A percentile compares a stretch with the other conserved stretches of the same genome.
Evolutionary conservation across 2,113 vertebrate species (phyloP).

Genomic region (Lampris incognitus): DNA sequence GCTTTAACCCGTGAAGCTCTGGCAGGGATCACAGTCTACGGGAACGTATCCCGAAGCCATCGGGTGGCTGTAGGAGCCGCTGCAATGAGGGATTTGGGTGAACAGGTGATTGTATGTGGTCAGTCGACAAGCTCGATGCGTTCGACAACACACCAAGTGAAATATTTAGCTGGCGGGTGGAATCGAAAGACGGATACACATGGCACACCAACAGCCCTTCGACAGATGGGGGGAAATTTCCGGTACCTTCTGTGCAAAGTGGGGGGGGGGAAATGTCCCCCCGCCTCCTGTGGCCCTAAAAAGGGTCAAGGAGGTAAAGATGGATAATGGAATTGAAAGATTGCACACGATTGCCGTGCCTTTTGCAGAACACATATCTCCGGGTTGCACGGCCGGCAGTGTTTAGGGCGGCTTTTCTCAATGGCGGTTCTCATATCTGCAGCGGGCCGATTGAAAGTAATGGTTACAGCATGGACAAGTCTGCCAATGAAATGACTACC

Average conservation of each 20-base stretch:
- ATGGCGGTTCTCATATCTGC: constrained; percentile 56
- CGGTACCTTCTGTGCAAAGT: no score
- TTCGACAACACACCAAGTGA: no score
- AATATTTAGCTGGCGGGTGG: no score
- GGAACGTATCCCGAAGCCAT: constrained; percentile 9
- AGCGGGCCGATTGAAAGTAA: constrained; percentile 67
- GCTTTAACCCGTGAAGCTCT: constrained; percentile 58
- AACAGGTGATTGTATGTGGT: not conserved
- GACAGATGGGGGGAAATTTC: no score
- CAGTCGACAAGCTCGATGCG: no score
- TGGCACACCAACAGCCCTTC: no score
- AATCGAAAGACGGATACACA: no score
- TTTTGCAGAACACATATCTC: constrained; percentile 28
- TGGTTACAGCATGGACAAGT: constrained; percentile 54
- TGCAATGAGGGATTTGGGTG: not conserved
- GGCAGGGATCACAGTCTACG: not conserved
- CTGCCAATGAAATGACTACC: constrained; percentile 58
- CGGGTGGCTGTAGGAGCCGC: not conserved
- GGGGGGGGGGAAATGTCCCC: no score
- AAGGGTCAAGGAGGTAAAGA: not conserved
- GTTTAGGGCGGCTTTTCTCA: constrained; percentile 37
- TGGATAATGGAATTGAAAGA: not conserved
- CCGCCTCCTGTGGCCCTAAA: not conserved
- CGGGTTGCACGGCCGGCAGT: constrained; percentile 41
- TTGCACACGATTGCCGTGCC: constrained; percentile 12